Percentiles rank a stretch among this genome's conserved stretches.
These are phyloP conservation scores for Scalopus aquaticus DNA, from an alignment of 2,113 vertebrate species.

Conservation along the genomic window DNA sequence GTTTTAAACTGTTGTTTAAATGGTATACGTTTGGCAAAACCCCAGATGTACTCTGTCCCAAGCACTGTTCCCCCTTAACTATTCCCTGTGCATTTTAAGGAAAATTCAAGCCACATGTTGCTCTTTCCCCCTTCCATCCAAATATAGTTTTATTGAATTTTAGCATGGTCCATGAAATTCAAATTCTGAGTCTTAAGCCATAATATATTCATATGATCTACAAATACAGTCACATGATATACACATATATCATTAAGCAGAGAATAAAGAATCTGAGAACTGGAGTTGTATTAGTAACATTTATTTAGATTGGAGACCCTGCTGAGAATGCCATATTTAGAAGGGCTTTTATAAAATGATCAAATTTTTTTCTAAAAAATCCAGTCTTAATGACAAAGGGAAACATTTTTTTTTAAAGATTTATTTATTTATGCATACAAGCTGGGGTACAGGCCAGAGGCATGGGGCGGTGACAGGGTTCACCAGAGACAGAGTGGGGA, in stretches of 20 bases:
- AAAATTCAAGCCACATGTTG: slow-evolving; percentile 77
- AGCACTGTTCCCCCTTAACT: slow-evolving; percentile 64
- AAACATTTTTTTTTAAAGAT: slow-evolving; percentile 53
- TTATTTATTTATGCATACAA: no score
- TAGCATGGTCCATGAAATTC: slow-evolving; percentile 71
- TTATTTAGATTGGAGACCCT: slow-evolving; percentile 22
- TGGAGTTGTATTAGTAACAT: slow-evolving; percentile 12
- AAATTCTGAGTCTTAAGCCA: slow-evolving; percentile 68
- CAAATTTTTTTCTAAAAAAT: neutral
- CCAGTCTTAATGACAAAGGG: neutral
- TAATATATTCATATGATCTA: slow-evolving; percentile 65
- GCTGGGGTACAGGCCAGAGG: no score
- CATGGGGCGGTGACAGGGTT: no score
- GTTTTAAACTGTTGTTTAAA: slow-evolving; percentile 69
- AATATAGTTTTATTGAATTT: slow-evolving; percentile 76
- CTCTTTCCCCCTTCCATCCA: slow-evolving; percentile 56
- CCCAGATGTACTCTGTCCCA: slow-evolving; percentile 67
- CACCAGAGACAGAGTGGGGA: no score
- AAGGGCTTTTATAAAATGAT: slow-evolving; percentile 35
- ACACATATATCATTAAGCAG: slow-evolving; percentile 62
- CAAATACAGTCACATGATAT: slow-evolving; percentile 38
- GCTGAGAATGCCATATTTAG: neutral
- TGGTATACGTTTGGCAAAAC: slow-evolving; percentile 60
- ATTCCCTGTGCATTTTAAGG: slow-evolving; percentile 62
- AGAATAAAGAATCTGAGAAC: slow-evolving; percentile 63